These are phyloP conservation scores for Philypnodon macrostomus DNA, from an alignment of 2,797 vertebrate species.

Conservation along the genomic window DNA sequence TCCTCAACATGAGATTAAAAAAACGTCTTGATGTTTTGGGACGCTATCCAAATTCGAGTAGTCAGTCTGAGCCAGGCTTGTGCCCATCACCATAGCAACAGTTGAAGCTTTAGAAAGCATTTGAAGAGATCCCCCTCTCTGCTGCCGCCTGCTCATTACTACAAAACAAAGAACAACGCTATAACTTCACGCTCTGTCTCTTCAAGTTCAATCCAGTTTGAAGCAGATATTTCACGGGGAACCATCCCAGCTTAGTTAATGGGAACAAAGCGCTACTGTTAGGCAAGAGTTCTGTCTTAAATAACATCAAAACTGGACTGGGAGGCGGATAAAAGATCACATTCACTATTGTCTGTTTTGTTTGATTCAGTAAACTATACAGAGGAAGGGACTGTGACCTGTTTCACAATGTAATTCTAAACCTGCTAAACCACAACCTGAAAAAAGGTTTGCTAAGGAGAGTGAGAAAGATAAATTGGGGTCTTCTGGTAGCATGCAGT, in stretches of 20 bases:
- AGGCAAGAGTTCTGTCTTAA: background rate
- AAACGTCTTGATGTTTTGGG: background rate
- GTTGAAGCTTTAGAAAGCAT: slow-evolving; percentile 9
- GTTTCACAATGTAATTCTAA: slow-evolving; percentile 57
- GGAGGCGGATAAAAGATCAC: slow-evolving; percentile 13
- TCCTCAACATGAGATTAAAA: slow-evolving; percentile 1
- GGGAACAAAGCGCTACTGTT: slow-evolving; percentile 13
- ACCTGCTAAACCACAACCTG: slow-evolving; percentile 12
- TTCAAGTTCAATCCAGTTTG: slow-evolving; percentile 10
- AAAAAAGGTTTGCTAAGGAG: slow-evolving; percentile 4
- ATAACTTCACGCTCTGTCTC: slow-evolving; percentile 13
- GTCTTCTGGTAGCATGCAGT: background rate
- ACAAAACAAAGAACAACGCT: slow-evolving; percentile 51
- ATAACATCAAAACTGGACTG: slow-evolving; percentile 27
- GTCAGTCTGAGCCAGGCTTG: slow-evolving; percentile 10
- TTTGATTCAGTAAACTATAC: slow-evolving; percentile 26
- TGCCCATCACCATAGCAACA: slow-evolving; percentile 16
- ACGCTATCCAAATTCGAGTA: slow-evolving; percentile 2
- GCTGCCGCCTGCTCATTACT: slow-evolving; percentile 40
- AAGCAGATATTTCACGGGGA: background rate
- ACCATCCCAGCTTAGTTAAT: background rate
- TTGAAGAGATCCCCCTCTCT: slow-evolving; percentile 23
- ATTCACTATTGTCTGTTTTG: slow-evolving; percentile 4
- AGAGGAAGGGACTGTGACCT: slow-evolving; percentile 15
- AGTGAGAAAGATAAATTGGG: background rate